These are phyloP conservation scores for Villa cingulata DNA, from an alignment of 2,888 invertebrate species.

Conservation along the genomic window DNA sequence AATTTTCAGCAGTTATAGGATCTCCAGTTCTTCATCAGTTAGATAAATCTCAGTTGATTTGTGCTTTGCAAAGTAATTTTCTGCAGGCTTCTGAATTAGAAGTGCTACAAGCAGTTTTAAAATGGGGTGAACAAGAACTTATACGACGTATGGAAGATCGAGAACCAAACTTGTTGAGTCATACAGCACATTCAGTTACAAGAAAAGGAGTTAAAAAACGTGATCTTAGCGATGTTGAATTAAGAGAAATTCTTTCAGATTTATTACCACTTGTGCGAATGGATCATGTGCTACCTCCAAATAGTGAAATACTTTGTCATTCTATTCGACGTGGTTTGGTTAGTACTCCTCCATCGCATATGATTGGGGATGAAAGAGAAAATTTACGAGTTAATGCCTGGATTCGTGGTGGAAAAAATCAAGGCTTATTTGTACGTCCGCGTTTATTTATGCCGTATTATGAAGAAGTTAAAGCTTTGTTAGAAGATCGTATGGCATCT, in stretches of 20 bases:
- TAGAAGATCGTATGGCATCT: slow-evolving; percentile 65
- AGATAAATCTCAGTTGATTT: slow-evolving; percentile 58
- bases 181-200: slow-evolving; percentile 83
- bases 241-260: slow-evolving; percentile 72
- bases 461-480: slow-evolving; percentile 78
- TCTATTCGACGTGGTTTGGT: slow-evolving; percentile 55
- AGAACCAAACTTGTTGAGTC: slow-evolving; percentile 80
- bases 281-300: slow-evolving; percentile 80
- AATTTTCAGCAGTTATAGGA: slow-evolving; percentile 67
- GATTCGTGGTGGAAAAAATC: slow-evolving; percentile 58
- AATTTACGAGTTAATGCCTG: slow-evolving; percentile 60
- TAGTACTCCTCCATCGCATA: slow-evolving; percentile 69
- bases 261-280: slow-evolving; percentile 72
- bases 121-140: slow-evolving; percentile 81
- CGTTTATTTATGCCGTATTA: slow-evolving; percentile 88
- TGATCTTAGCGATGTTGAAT: slow-evolving; percentile 71
- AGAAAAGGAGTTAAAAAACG: slow-evolving; percentile 71
- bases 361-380: slow-evolving; percentile 60
- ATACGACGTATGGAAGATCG: slow-evolving; percentile 71
- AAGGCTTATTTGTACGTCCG: slow-evolving; percentile 66
- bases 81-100: slow-evolving; percentile 78
- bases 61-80: slow-evolving; percentile 65
- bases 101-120: slow-evolving; percentile 70
- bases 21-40: slow-evolving; percentile 62
- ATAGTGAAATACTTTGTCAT: slow-evolving; percentile 62